Base-by-base conservation (phyloP, 2,113 vertebrate species). In the Rhipidura dahli region DNA sequence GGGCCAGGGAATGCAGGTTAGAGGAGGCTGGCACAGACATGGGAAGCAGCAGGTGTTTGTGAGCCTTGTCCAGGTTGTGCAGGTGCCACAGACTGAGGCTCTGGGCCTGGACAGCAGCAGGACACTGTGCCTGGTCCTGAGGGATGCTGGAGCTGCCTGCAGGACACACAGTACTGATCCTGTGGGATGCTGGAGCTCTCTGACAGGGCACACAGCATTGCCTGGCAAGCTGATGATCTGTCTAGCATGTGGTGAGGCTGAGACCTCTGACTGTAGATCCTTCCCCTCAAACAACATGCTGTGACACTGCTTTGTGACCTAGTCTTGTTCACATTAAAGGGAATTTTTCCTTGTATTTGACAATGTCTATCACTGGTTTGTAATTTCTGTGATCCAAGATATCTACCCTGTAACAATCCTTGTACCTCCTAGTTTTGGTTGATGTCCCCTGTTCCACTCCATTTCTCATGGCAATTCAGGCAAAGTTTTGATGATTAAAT, bases 1-100 rank as follows among this genome's bases (percentile, higher is more conserved):
- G 65, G n/a, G 56, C 65, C 75, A 40, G 39, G 19, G 37, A 66
- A 44, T 75, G 95, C 77, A 83, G 91, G 84, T 79, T 35, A 65
- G 94, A 81, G 95, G 79, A 51, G 94, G 94, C 83, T 97, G 87
- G 89, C 90, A 76, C 63, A 61, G 90, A 28, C 91, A 65, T 30
- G 83, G 89, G 69, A 78, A 49, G 22, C 76, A 75, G 65, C 81
- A 49, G 63, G 79, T 87, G 89, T 83, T 97, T 85, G 94, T 91
- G 79, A 88, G 64, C 76, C 81, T n/a, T 4, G 39, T 63, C 30
- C 87, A 89, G 94, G 91, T 47, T 60, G 31, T 42, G 9, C 26
- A 18, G 83, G 66, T 89, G 70, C 87, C 84, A 14, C 73, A 68
- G 91, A 50, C 42, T 49, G 81, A 66, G 88, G 84, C 76, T 49